Conservation (phyloP, 2,797 vertebrate genomes). For the Borostomias antarcticus region DNA sequence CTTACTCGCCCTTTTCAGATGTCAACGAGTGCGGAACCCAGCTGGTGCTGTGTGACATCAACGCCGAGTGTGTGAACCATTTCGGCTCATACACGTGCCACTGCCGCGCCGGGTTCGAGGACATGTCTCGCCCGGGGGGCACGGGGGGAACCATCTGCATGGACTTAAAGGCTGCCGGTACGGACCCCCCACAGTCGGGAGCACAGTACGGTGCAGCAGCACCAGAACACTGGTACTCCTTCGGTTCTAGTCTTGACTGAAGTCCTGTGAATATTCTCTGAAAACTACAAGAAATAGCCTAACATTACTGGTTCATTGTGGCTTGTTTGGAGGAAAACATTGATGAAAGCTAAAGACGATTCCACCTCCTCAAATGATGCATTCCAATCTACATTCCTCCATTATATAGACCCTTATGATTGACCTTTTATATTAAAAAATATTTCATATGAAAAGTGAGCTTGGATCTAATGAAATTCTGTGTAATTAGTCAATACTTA, state of each 20-base stretch:
- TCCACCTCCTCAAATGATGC: too few relatives aligned
- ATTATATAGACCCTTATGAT: too few relatives aligned
- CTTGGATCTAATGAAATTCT: not conserved
- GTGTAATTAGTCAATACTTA: not conserved
- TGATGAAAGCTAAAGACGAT: too few relatives aligned
- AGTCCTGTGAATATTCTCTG: not conserved
- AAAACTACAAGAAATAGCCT: not conserved
- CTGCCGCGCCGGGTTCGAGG: slow-evolving; percentile 66
- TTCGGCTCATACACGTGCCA: slow-evolving; percentile 76
- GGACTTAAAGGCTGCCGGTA: slow-evolving; percentile 52
- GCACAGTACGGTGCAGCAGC: not conserved
- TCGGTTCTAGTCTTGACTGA: not conserved
- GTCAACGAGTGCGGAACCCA: slow-evolving; percentile 77
- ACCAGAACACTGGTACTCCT: not conserved
- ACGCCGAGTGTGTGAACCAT: slow-evolving; percentile 72
- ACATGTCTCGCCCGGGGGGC: slow-evolving; percentile 60
- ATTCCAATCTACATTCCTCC: too few relatives aligned
- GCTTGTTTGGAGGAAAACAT: too few relatives aligned
- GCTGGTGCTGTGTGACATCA: slow-evolving; percentile 65
- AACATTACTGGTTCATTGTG: not conserved
- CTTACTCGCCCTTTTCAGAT: slow-evolving; percentile 50
- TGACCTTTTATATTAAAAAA: too few relatives aligned
- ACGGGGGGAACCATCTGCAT: slow-evolving; percentile 61
- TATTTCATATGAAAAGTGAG: too few relatives aligned
- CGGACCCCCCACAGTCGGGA: not conserved